A percentile compares a stretch with the other conserved stretches of the same genome.
These are phyloP conservation scores for Malacoraja senta DNA, from an alignment of 2,797 vertebrate species.

Conservation along the genomic window DNA sequence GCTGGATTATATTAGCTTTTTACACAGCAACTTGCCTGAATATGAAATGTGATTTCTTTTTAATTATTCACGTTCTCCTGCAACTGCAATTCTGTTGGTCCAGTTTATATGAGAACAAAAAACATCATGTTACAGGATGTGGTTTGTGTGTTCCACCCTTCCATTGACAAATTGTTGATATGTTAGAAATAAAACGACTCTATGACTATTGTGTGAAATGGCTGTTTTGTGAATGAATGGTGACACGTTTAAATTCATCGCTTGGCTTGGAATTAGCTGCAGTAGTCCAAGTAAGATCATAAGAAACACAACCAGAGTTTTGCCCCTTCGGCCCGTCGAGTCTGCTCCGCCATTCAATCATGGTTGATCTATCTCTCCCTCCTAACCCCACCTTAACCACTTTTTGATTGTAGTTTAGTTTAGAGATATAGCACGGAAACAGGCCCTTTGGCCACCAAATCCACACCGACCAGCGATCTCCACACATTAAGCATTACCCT, in stretches of 20 bases:
- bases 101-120: conserved; percentile 37
- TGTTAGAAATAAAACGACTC: conserved; percentile 37
- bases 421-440: no score
- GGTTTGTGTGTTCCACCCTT: conserved; percentile 25
- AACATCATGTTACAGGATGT: conserved; percentile 32
- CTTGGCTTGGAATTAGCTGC: no score
- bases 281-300: no score
- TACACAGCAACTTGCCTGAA: conserved; percentile 38
- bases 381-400: no score
- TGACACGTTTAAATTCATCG: neutral
- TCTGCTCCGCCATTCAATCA: no score
- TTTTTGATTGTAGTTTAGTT: no score
- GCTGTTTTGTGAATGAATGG: neutral
- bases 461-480: no score
- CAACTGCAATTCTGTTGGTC: conserved; percentile 36
- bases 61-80: conserved; percentile 35
- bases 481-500: no score
- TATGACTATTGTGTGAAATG: conserved; percentile 18
- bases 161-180: conserved; percentile 37
- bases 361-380: no score
- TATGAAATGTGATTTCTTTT: conserved; percentile 38
- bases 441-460: no score
- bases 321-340: no score
- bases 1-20: conserved; percentile 37
- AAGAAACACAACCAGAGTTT: no score